phyloP scores from a whole-genome alignment of 2,113 vertebrate genomes.

The Picathartes gymnocephalus region DNA sequence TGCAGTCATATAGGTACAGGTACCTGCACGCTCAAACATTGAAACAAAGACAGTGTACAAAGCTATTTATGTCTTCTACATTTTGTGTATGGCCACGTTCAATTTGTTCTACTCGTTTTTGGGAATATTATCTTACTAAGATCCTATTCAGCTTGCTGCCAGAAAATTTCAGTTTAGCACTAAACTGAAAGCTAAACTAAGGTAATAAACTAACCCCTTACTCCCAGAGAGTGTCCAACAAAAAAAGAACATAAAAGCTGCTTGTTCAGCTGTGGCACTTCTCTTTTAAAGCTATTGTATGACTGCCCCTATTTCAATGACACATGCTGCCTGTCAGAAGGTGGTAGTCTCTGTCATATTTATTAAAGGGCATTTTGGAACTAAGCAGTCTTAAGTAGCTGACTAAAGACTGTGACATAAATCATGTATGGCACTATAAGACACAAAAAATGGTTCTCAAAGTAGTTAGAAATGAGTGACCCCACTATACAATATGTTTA shows the following conservation, averaged over 20 bases:
- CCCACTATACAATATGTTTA: neutral
- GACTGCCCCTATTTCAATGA: neutral
- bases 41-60: neutral
- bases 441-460: neutral
- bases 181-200: slow-evolving; percentile 17
- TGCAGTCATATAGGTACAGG: neutral
- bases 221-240: neutral
- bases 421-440: neutral
- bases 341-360: slow-evolving; percentile 31
- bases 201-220: slow-evolving; percentile 11
- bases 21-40: neutral
- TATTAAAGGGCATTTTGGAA: slow-evolving; percentile 21
- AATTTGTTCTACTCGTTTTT: neutral
- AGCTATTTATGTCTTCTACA: neutral
- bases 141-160: neutral
- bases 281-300: slow-evolving; percentile 17
- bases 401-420: neutral
- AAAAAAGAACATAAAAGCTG: slow-evolving; percentile 17
- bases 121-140: neutral
- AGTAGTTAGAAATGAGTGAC: neutral
- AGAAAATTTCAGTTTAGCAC: neutral
- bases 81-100: neutral
- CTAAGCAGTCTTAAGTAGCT: slow-evolving; percentile 7
- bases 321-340: slow-evolving; percentile 35
- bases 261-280: slow-evolving; percentile 33